phyloP scores from a whole-genome alignment of 2,113 vertebrate species.

The Hemiprocne comata region DNA sequence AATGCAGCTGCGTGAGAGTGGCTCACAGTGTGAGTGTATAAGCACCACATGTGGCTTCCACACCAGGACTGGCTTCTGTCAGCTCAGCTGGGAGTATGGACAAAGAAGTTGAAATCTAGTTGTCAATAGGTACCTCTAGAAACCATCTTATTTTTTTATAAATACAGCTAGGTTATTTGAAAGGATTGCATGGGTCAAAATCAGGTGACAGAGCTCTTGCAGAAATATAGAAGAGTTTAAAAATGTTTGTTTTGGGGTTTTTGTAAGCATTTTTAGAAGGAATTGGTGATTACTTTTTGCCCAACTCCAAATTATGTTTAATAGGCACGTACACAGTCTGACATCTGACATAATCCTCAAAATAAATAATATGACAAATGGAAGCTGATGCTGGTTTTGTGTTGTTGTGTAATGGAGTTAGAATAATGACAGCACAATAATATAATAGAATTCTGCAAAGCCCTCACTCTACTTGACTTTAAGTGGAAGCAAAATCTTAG shows the following conservation, averaged over 20 bases:
- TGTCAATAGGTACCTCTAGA: neutral
- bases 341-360: conserved; percentile 43
- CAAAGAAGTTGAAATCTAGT: neutral
- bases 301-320: conserved; percentile 42
- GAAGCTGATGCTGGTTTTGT: conserved; percentile 63
- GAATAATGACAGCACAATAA: conserved; percentile 67
- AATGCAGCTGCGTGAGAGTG: neutral
- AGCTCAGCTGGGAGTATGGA: neutral
- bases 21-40: fast-evolving
- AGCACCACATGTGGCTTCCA: neutral
- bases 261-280: neutral
- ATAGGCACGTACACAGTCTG: conserved; percentile 12
- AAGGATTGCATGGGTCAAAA: neutral
- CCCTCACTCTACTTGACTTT: conserved; percentile 68
- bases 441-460: conserved; percentile 67
- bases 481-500: conserved; percentile 69
- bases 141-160: neutral
- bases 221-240: neutral
- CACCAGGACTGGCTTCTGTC: neutral
- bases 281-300: neutral
- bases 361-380: conserved; percentile 67
- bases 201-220: neutral
- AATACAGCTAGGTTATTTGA: neutral
- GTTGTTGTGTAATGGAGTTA: conserved; percentile 63
- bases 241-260: neutral